Evolutionary conservation across 2,888 invertebrate genomes (phyloP), one percentile per base, ranked within the genome.

Genomic region (Orthonychiurus folsomi): DNA sequence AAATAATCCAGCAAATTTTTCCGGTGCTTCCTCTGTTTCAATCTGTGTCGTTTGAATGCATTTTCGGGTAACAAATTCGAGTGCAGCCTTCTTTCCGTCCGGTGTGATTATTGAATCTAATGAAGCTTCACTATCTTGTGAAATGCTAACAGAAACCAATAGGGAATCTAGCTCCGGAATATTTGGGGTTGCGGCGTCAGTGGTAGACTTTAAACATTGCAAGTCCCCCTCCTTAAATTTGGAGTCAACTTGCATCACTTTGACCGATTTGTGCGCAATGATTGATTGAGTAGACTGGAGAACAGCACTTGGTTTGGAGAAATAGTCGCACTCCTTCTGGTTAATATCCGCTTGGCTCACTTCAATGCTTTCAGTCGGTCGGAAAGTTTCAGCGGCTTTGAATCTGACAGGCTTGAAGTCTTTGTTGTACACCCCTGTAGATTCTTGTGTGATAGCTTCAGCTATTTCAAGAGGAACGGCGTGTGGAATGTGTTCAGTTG

Each of bases 1-100:
- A 47, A 63, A 63, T 9, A 50, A 27, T 5, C 60, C 59, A 20
- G 50, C 60, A 23, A 63, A 60, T 27, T 48, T 48, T 15, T 48
- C 48, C n/a, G 48, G n/a, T 48, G 48, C 12, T 48, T 48, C 48
- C 48, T 15, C 12, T 12, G 12, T 12, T n/a, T 48, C 48, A n/a
- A n/a, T 48, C 15, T 15, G 12, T 48, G 48, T 48, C 48, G 48
- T 48, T n/a, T n/a, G n/a, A n/a, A n/a, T n/a, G n/a, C n/a, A n/a
- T n/a, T n/a, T n/a, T n/a, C n/a, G n/a, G n/a, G n/a, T n/a, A n/a
- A n/a, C n/a, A n/a, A n/a, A n/a, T n/a, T n/a, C n/a, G n/a, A n/a
- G n/a, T n/a, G n/a, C n/a, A n/a, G n/a, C n/a, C n/a, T n/a, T n/a
- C n/a, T n/a, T n/a, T n/a, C n/a, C n/a, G n/a, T n/a, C n/a, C n/a